Conservation (phyloP, 1,140 invertebrate species). For the Macrosteles quadrilineatus region DNA sequence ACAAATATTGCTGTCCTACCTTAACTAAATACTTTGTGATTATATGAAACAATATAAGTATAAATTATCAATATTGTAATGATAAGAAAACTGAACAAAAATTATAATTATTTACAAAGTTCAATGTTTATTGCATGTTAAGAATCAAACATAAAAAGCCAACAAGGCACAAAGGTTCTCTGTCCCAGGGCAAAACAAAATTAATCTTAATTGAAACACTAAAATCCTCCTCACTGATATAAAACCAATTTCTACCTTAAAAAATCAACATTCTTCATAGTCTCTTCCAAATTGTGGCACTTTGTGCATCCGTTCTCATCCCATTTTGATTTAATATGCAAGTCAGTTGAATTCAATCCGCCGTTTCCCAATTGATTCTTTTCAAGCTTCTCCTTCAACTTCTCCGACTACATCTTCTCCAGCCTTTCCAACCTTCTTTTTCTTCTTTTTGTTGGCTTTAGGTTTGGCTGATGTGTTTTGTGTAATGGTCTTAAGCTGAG, state of each 20-base stretch:
- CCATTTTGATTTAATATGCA: neutral
- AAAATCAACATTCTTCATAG: neutral
- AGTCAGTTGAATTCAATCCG: neutral
- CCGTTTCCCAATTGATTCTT: neutral
- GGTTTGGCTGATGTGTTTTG: slow-evolving; percentile 71
- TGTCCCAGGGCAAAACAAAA: neutral
- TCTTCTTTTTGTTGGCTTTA: slow-evolving; percentile 87
- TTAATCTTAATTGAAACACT: neutral
- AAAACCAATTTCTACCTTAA: neutral
- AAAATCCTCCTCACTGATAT: neutral
- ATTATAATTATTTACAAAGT: too few species aligned
- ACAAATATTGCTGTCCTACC: neutral
- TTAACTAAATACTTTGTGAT: neutral
- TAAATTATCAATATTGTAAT: too few species aligned
- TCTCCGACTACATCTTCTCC: slow-evolving; percentile 30
- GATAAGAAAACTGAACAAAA: too few species aligned
- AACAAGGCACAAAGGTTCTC: neutral
- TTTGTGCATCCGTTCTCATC: slow-evolving; percentile 5
- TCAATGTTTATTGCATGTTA: too few species aligned
- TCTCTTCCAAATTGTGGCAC: neutral
- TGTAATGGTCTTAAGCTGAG: slow-evolving; percentile 72
- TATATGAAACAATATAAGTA: neutral
- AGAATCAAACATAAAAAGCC: neutral
- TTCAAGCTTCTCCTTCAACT: slow-evolving; percentile 33
- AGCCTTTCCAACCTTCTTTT: slow-evolving; percentile 68